Conservation (phyloP, 2,113 vertebrate genomes). For the Pygathrix nemaeus region DNA sequence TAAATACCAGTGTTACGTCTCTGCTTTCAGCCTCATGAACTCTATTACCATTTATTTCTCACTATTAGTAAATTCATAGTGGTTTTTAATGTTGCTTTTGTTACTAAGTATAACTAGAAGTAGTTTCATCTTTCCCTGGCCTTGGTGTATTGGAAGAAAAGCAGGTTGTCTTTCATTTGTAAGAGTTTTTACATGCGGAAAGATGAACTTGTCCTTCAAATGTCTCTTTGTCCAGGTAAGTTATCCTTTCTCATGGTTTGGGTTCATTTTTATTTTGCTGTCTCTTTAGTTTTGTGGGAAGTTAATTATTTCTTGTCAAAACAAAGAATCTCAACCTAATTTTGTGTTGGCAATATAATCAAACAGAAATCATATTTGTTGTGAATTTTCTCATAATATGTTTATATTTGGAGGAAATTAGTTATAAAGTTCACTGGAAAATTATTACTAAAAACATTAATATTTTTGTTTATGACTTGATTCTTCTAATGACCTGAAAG, state of each 20-base stretch:
- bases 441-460: background rate
- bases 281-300: conserved; percentile 13
- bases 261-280: background rate
- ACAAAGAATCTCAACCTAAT: background rate
- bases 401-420: background rate
- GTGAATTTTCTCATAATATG: background rate
- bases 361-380: background rate
- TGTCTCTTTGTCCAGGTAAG: background rate
- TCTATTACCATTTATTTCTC: background rate
- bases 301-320: conserved; percentile 26
- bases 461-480: background rate
- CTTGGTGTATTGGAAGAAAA: background rate
- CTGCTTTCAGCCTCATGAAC: background rate
- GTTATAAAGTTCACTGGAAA: background rate
- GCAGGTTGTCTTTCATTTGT: background rate
- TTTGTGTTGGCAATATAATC: background rate
- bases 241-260: background rate
- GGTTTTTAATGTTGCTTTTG: background rate
- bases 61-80: background rate
- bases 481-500: background rate
- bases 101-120: background rate
- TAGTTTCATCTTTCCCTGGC: background rate
- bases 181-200: background rate
- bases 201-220: background rate
- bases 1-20: background rate